Evolutionary conservation across 2,797 vertebrate genomes (phyloP), one percentile per base, ranked within the genome.

Genomic region (Craterocephalus amniculus): DNA sequence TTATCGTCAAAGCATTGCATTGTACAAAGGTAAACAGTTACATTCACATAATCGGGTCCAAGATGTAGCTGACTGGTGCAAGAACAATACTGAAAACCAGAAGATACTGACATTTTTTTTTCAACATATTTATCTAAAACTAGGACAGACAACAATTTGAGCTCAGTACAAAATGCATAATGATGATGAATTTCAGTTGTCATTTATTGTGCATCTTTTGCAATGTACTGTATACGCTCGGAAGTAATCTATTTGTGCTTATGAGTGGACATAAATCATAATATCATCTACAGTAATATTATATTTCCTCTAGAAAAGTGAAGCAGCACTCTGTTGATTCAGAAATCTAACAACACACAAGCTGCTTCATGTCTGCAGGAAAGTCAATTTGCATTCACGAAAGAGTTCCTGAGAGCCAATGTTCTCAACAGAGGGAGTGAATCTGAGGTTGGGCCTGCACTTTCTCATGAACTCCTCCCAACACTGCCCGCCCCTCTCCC

Each of bases 381-480:
- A 58, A 58, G 63, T 14, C 65, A 65, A 87, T 83, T 79, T 83
- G 86, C 85, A 89, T 88, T 89, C 88, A 88, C 49, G 1, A 3
- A 83, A 70, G 70, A 79, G 67, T 74, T 80, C 64, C 67, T 76
- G 58, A 83, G 80, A 78, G 69, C 80, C 75, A 60, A 77, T 71
- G 78, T 80, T 86, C 78, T 89, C 78, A 77, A 76, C 83, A 84
- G 81, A 88, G 81, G 81, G 76, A 85, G 83, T 87, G 83, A 89
- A 87, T 88, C 83, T 70, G 76, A 91, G 86, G 83, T 81, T 84
- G 89, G 82, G 70, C 78, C 86, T 92, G 91, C 90, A 92, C 91
- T 93, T 94, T 94, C 94, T 93, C 94, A 94, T 91, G 93, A 92
- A 92, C 92, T 92, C 89, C 86, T 85, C 84, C 87, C 86, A 75